Evolutionary conservation across 2,113 vertebrate species (phyloP).

Genomic region (Nansenia antarctica): DNA sequence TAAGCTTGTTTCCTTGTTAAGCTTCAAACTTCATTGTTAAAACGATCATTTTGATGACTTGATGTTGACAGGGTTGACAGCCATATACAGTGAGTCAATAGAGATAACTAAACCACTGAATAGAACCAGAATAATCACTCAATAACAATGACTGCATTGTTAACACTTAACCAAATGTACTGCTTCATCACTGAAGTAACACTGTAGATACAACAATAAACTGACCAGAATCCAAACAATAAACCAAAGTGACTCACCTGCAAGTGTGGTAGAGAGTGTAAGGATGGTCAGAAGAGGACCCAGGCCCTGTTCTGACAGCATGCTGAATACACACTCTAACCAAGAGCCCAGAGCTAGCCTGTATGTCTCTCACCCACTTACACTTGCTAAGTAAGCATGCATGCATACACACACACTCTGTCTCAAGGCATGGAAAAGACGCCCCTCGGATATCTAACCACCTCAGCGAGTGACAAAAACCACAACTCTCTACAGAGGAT

Average conservation of each 20-base stretch:
- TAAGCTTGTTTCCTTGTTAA: no score
- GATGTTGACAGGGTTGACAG: neutral
- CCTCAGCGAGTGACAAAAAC: no score
- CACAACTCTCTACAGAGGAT: no score
- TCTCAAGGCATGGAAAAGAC: no score
- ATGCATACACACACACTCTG: no score
- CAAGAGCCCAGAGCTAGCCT: neutral
- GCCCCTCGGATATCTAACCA: no score
- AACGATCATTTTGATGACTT: neutral
- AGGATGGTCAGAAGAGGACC: neutral
- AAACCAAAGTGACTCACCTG: conserved; percentile 11
- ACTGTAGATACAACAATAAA: no score
- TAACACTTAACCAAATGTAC: neutral
- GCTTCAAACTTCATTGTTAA: no score
- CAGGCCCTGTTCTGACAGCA: neutral
- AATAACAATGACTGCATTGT: neutral
- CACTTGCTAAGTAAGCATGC: neutral
- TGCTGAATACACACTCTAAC: neutral
- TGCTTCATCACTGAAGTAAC: neutral
- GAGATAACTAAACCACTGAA: neutral
- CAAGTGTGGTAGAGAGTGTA: neutral
- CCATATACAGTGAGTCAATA: neutral
- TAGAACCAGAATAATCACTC: neutral
- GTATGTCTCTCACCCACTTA: neutral
- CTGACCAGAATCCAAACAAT: neutral